Conservation (phyloP, 2,888 invertebrate genomes). For the Seladonia tumulorum region DNA sequence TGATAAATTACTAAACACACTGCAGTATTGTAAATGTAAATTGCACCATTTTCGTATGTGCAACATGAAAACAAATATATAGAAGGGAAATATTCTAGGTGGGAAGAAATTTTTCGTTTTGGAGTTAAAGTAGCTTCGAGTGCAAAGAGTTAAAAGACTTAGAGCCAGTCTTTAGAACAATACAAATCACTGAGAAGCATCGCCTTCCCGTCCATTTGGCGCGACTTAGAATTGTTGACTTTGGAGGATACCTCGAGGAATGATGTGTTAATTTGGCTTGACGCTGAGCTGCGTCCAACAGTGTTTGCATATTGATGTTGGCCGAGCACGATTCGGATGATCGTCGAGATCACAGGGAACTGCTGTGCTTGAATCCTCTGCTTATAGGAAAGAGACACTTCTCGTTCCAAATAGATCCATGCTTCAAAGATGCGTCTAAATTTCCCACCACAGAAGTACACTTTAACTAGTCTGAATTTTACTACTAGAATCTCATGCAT, state of each 20-base stretch:
- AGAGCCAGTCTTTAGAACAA: background rate
- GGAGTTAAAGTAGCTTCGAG: too few relatives aligned
- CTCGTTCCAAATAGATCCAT: background rate
- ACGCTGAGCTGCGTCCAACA: slow-evolving; percentile 13
- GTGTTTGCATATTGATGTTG: slow-evolving; percentile 16
- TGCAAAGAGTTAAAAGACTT: background rate
- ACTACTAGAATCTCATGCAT: too few relatives aligned
- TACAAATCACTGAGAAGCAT: background rate
- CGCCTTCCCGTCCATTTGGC: background rate
- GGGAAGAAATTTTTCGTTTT: too few relatives aligned
- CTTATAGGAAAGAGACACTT: background rate
- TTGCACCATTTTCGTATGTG: too few relatives aligned
- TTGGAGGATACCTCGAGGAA: background rate
- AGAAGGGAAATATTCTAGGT: too few relatives aligned
- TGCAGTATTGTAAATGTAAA: too few relatives aligned
- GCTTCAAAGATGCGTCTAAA: background rate
- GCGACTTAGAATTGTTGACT: background rate
- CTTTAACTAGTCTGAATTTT: background rate
- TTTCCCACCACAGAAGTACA: background rate
- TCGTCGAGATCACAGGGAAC: slow-evolving; percentile 10
- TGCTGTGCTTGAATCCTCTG: background rate
- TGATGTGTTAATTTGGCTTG: background rate
- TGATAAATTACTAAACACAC: too few relatives aligned
- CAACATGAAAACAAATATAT: too few relatives aligned
- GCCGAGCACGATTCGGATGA: slow-evolving; percentile 1